Evolutionary conservation across 92 coral and sea anemone species (phyloP), one percentile per base, ranked within the genome.

Genomic region (Phenganax stokvisi): DNA sequence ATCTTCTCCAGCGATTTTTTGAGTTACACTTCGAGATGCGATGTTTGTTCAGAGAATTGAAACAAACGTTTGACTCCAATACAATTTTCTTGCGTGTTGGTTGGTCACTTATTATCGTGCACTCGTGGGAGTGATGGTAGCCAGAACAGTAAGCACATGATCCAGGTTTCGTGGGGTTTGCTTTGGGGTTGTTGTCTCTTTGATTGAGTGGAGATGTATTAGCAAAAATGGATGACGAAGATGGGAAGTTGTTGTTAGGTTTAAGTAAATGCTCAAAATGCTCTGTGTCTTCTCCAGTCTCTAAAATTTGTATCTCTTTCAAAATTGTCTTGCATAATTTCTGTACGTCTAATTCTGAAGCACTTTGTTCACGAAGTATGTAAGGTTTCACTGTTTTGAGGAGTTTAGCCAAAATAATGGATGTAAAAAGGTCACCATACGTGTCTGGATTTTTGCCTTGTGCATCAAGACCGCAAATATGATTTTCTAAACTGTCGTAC

Each of bases 381-480:
- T 37, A 1, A 37, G 2, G 47, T 37, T 37, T 37, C 47, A 37
- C 47, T 37, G 47, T 37, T 37, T 37, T 37, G 47, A 37, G 47
- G 47, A 37, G 47, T 2, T 37, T 37, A 37, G 47, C 5, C 3
- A 37, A 37, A 37, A 37, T 37, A 1, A 37, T 37, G 5, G 47
- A 1, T 2, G 47, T 37, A 2, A 37, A 37, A 37, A 20, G 47
- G 7, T 59, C 2, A 25, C n/a, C 3, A 6, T 82, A 82, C 17
- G 71, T 72, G 3, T 82, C 85, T 69, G 37, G 15, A 1, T 62
- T 51, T 28, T 71, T 76, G 16, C 85, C 85, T 56, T 70, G 28
- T 25, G 85, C 51, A 7, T 81, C 85, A n/a, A 81, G 65, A 3
- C 85, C 79, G n/a, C 80, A 9, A 10, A 81, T 71, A 47, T 71